These are phyloP conservation scores for Manacus vitellinus DNA, from an alignment of 2,113 vertebrate species.

Conservation along the genomic window DNA sequence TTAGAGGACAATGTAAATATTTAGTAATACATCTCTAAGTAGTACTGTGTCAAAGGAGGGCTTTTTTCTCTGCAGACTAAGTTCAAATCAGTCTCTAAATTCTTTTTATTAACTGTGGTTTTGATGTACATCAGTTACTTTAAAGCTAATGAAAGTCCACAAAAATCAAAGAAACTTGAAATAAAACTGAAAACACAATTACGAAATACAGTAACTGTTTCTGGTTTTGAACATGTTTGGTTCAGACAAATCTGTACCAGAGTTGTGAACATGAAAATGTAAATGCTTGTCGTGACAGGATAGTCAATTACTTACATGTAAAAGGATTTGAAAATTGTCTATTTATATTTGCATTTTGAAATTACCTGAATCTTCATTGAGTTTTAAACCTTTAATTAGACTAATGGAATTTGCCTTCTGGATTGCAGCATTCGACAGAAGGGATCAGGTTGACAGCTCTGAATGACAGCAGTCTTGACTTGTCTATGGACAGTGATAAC, in stretches of 20 bases:
- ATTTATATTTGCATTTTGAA: background rate
- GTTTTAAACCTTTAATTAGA: background rate
- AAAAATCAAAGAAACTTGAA: background rate
- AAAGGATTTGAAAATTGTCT: background rate
- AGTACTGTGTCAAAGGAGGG: background rate
- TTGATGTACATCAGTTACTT: background rate
- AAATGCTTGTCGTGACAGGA: background rate
- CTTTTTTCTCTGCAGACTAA: background rate
- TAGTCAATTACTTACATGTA: background rate
- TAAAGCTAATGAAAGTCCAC: background rate
- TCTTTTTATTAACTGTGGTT: background rate
- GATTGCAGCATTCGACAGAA: conserved; percentile 84
- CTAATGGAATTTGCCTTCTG: background rate
- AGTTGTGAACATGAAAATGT: background rate
- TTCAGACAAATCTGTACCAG: background rate
- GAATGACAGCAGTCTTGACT: conserved; percentile 86
- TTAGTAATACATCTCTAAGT: background rate
- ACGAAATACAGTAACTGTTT: background rate
- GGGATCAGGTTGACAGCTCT: conserved; percentile 77
- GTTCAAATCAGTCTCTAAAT: background rate
- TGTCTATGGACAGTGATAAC: conserved; percentile 91
- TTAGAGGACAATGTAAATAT: background rate
- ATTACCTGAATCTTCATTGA: background rate
- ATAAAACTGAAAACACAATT: background rate
- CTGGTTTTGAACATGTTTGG: background rate